Conservation (phyloP, 2,113 vertebrate genomes). For the Sisor rabdophorus region DNA sequence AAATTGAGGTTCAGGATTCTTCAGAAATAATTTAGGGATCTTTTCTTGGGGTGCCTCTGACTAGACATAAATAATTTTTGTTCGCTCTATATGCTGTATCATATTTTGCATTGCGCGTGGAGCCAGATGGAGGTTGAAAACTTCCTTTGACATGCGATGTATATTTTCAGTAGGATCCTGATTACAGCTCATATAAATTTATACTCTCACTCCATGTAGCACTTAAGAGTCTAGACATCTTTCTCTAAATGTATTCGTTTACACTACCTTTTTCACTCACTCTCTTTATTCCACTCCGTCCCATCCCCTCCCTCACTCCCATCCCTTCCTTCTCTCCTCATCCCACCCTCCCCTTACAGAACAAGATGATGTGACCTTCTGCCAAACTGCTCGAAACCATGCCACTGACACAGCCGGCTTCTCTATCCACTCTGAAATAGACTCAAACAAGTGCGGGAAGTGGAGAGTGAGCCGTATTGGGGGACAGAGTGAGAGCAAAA, state of each 20-base stretch:
- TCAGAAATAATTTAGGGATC: neutral
- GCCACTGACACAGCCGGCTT: constrained; percentile 67
- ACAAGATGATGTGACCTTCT: constrained; percentile 72
- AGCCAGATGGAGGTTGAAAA: constrained; percentile 17
- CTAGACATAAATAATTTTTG: neutral
- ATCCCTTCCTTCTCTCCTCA: constrained; percentile 25
- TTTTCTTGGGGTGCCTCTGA: neutral
- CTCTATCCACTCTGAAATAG: constrained; percentile 71
- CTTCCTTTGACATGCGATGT: neutral
- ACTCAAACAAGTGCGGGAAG: constrained; percentile 73
- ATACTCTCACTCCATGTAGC: neutral
- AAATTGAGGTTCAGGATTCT: neutral
- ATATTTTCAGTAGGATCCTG: neutral
- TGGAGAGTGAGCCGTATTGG: constrained; percentile 35
- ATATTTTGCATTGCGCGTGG: neutral
- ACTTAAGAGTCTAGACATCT: constrained; percentile 17
- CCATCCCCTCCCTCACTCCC: constrained; percentile 51
- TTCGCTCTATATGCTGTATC: neutral
- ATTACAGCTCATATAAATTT: constrained; percentile 3
- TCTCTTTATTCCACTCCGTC: constrained; percentile 20
- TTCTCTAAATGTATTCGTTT: constrained; percentile 4
- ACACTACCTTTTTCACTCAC: constrained; percentile 4
- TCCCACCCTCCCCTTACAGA: constrained; percentile 48
- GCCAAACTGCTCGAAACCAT: constrained; percentile 74
- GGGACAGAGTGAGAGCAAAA: constrained; percentile 27